Percentiles rank a stretch among this genome's conserved stretches.
Evolutionary conservation across 1,140 invertebrate genomes (phyloP).

Genomic region (Meteorus sp.): DNA sequence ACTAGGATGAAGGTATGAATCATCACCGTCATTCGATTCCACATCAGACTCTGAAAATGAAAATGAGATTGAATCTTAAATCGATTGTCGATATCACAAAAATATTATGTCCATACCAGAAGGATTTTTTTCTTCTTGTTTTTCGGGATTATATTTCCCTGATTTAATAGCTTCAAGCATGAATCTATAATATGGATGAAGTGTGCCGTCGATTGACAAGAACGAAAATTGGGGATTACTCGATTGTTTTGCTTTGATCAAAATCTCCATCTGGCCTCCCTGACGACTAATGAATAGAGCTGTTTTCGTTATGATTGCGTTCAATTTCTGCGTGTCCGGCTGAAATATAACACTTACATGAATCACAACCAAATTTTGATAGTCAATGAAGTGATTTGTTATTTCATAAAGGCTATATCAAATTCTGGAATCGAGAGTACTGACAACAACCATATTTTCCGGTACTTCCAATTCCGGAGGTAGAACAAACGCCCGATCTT

Average conservation of each 20-base stretch:
- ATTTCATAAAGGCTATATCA: no score
- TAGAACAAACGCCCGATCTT: slow-evolving; percentile 74
- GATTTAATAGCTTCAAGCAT: slow-evolving; percentile 79
- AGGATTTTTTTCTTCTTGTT: slow-evolving; percentile 59
- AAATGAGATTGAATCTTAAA: slow-evolving; percentile 19
- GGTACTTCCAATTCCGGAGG: slow-evolving; percentile 74
- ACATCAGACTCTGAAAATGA: slow-evolving; percentile 57
- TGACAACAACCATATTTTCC: slow-evolving; percentile 72
- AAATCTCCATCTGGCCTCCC: slow-evolving; percentile 96
- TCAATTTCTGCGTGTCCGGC: slow-evolving; percentile 90
- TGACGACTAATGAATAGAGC: slow-evolving; percentile 91
- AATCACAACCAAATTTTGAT: no score
- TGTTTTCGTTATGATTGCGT: slow-evolving; percentile 96
- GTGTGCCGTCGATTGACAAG: slow-evolving; percentile 78
- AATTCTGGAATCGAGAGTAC: no score
- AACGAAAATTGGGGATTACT: slow-evolving; percentile 94
- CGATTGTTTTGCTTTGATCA: slow-evolving; percentile 95
- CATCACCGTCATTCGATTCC: slow-evolving; percentile 63
- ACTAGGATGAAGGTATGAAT: slow-evolving; percentile 82
- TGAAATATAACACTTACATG: slow-evolving; percentile 51
- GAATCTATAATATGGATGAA: slow-evolving; percentile 91
- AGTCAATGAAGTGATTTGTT: no score
- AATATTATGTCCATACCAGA: slow-evolving; percentile 52
- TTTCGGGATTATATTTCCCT: slow-evolving; percentile 73
- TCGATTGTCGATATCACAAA: slow-evolving; percentile 21